These are phyloP conservation scores for Oreochromis mossambicus DNA, from an alignment of 2,797 vertebrate genomes.

Conservation along the genomic window DNA sequence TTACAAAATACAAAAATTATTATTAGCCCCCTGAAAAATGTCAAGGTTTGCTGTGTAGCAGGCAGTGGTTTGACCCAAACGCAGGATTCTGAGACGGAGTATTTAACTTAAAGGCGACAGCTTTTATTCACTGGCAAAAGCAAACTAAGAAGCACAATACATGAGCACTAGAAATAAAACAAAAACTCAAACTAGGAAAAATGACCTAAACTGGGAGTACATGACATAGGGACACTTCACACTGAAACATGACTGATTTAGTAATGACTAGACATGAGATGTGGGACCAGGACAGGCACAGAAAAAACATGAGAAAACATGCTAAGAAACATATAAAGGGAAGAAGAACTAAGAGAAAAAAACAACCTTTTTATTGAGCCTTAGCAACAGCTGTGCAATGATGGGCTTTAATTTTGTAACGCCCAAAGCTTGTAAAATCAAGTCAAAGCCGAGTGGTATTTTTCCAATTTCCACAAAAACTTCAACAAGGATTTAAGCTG, in stretches of 20 bases:
- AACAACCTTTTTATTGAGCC: not conserved
- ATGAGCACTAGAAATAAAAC: not conserved
- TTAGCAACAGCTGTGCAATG: not conserved
- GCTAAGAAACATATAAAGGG: not conserved
- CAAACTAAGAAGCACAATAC: not conserved
- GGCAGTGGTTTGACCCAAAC: not conserved
- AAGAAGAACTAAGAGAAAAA: not conserved
- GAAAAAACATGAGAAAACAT: not conserved
- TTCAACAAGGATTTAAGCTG: not conserved
- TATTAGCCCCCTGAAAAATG: not conserved
- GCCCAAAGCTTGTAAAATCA: rapidly evolving
- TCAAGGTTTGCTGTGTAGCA: not conserved
- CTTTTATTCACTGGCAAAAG: not conserved
- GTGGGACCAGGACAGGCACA: not conserved
- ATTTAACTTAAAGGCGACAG: rapidly evolving
- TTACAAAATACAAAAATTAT: not conserved
- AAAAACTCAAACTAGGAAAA: not conserved
- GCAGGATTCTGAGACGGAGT: rapidly evolving
- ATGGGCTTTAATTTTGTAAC: not conserved
- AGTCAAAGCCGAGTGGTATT: not conserved
- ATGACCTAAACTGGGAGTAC: not conserved
- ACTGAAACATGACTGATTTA: not conserved
- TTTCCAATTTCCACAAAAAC: not conserved
- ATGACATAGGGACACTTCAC: not conserved
- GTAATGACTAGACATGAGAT: not conserved